These are phyloP conservation scores for Okamejei kenojei DNA, from an alignment of 2,797 vertebrate species.

Conservation along the genomic window DNA sequence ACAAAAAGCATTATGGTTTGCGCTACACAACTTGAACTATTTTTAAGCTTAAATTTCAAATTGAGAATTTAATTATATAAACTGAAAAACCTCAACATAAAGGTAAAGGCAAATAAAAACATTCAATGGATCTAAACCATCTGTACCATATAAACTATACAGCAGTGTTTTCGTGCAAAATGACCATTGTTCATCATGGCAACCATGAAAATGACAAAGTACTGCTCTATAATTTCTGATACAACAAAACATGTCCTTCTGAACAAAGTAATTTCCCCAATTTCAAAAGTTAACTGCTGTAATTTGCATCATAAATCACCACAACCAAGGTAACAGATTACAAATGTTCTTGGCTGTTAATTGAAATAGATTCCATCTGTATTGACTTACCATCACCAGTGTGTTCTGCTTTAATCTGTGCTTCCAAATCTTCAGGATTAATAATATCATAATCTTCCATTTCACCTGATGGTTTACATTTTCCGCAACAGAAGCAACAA, in stretches of 20 bases:
- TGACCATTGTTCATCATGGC: background rate
- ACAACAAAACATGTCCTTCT: background rate
- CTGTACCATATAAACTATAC: background rate
- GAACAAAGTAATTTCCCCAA: background rate
- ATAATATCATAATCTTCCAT: conserved; percentile 67
- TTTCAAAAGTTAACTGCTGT: background rate
- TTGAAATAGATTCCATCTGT: conserved; percentile 13
- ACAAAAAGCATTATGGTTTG: background rate
- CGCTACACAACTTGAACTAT: background rate
- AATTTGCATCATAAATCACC: background rate
- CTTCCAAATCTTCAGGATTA: conserved; percentile 76
- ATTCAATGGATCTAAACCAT: background rate
- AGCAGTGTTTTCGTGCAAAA: background rate
- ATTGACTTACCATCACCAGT: conserved; percentile 44
- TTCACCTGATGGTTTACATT: conserved; percentile 68
- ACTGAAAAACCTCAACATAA: background rate
- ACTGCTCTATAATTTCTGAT: background rate
- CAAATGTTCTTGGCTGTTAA: background rate
- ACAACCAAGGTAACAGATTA: background rate
- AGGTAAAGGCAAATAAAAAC: background rate
- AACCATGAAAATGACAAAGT: background rate
- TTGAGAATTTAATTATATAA: too few species aligned
- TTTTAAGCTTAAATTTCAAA: background rate
- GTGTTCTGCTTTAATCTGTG: conserved; percentile 67
- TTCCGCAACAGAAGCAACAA: conserved; percentile 82